Base-by-base conservation (phyloP, 1,140 invertebrate species). In the Scaptomyza graminum region DNA sequence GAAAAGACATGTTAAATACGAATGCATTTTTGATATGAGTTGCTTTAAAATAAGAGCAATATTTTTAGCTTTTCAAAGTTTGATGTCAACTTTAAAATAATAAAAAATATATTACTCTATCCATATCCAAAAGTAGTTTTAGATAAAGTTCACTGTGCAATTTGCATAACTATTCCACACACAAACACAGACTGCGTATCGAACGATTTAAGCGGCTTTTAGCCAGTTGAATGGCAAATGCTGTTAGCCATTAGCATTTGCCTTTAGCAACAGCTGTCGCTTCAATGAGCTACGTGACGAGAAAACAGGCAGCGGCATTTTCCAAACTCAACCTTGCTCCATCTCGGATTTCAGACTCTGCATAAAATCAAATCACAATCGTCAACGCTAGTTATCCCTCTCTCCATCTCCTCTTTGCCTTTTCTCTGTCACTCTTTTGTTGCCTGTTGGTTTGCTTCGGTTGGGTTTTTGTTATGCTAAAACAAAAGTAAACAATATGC, bases 201-300 rank as follows among this genome's bases (percentile, higher is more conserved):
- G 16, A 43, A 25, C 68, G 68, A 71, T 57, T 71, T 46, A 71
- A 65, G 59, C 49, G 16, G 69, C 59, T 61, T 67, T 67, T 46
- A 51, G 39, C 9, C 41, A 60, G 55, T 60, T 60, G 64, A 8
- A 66, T 65, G 62, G 47, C 13, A 59, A 59, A 39, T 28, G 25
- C 47, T 54, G 63, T 49, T 49, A 34, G 56, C 49, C 69, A 72
- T 67, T 72, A 60, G 69, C 69, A 67, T 72, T 72, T 72, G 41
- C 41, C 55, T 34, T 25, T 34, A 34, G 31, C 49, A 37, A 5
- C 69, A 72, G 64, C 63, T 72, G 69, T 72, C 63, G 22, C 63
- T 49, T 41, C 69, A 72, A 72, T 72, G 63, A 75, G 73, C 56
- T 72, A 75, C 69, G 69, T 75, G 73, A 75, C 69, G 34, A 72